Evolutionary conservation across 2,797 vertebrate species (phyloP).

Genomic region (Siniperca undulata): DNA sequence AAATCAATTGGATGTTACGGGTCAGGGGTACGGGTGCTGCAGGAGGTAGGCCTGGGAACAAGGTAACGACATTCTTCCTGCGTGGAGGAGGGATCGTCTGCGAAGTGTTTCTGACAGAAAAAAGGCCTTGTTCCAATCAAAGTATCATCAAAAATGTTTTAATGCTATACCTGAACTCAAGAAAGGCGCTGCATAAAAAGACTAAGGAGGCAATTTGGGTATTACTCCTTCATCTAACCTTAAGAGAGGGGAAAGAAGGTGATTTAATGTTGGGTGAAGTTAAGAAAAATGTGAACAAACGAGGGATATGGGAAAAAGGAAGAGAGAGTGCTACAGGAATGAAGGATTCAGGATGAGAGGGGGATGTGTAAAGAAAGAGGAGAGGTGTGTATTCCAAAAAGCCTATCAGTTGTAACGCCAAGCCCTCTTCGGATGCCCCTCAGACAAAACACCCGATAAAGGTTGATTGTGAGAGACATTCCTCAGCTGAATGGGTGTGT

Average conservation of each 20-base stretch:
- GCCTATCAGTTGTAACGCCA: constrained; percentile 70
- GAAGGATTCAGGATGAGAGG: constrained; percentile 20
- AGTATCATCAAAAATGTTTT: constrained; percentile 29
- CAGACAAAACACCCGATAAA: constrained; percentile 84
- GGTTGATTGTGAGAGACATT: constrained; percentile 78
- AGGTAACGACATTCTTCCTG: constrained; percentile 73
- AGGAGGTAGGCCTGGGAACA: constrained; percentile 78
- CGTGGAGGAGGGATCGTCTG: constrained; percentile 28
- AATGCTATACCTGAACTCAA: constrained; percentile 25
- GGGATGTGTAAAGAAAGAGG: constrained; percentile 25
- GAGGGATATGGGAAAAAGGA: background rate
- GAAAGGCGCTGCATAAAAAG: constrained; percentile 19
- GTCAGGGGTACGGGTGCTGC: constrained; percentile 69
- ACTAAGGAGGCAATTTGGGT: background rate
- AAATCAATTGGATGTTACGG: constrained; percentile 85
- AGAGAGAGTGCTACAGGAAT: background rate
- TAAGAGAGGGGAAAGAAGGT: background rate
- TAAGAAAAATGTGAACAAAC: constrained; percentile 12
- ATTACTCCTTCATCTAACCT: constrained; percentile 42
- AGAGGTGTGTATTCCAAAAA: constrained; percentile 71
- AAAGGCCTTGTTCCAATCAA: constrained; percentile 56
- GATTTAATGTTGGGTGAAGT: constrained; percentile 4
- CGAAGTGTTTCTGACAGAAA: constrained; percentile 61
- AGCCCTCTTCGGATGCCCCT: constrained; percentile 77
- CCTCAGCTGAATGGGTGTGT: constrained; percentile 73